phyloP scores from a whole-genome alignment of 2,888 invertebrate genomes.

The Drosophila nr. fundita region DNA sequence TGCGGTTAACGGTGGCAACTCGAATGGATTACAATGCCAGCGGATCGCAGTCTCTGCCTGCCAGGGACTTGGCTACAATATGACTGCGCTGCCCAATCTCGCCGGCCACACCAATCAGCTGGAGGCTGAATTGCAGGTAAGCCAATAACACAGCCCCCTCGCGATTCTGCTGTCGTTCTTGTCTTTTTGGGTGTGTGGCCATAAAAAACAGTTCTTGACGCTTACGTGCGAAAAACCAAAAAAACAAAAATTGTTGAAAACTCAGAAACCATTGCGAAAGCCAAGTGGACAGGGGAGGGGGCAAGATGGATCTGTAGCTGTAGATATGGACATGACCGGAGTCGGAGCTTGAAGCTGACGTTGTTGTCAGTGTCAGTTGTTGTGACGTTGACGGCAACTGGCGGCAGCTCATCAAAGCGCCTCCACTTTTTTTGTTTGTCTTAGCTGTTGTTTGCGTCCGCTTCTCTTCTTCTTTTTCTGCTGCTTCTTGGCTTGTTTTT shows the following conservation, averaged over 20 bases:
- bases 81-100: slow-evolving; percentile 94
- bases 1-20: slow-evolving; percentile 43
- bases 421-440: slow-evolving; percentile 33
- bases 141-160: slow-evolving; percentile 47
- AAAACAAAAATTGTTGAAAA: slow-evolving; percentile 53
- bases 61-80: slow-evolving; percentile 93
- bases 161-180: slow-evolving; percentile 23
- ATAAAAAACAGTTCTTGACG: slow-evolving; percentile 79
- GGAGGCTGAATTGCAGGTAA: slow-evolving; percentile 92
- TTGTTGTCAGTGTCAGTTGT: slow-evolving; percentile 44
- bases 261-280: slow-evolving; percentile 54
- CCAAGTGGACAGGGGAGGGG: slow-evolving; percentile 9
- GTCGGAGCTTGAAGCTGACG: slow-evolving; percentile 17
- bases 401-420: slow-evolving; percentile 65
- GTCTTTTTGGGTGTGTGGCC: slow-evolving; percentile 50
- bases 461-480: slow-evolving; percentile 5
- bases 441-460: slow-evolving; percentile 15
- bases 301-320: slow-evolving; percentile 54
- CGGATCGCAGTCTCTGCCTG: slow-evolving; percentile 92
- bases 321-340: slow-evolving; percentile 45
- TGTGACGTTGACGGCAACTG: slow-evolving; percentile 49
- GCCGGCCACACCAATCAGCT: slow-evolving; percentile 92
- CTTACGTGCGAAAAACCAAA: slow-evolving; percentile 77
- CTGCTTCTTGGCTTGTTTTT: slow-evolving; percentile 13
- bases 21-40: slow-evolving; percentile 89